Evolutionary conservation across 2,888 invertebrate species (phyloP).

Genomic region (Brenthis ino): DNA sequence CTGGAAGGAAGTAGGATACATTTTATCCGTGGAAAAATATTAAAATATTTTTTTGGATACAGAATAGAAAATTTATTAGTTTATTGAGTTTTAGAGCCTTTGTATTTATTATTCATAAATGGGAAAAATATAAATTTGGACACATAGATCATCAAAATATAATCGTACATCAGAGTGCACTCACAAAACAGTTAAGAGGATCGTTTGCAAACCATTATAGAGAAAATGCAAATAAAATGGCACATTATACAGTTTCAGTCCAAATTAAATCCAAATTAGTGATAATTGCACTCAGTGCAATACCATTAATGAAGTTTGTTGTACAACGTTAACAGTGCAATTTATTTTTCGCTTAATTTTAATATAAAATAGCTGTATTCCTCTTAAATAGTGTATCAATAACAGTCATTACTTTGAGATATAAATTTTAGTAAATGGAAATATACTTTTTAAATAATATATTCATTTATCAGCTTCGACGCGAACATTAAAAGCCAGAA

Average conservation of each 20-base stretch:
- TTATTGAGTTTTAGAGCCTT: no score
- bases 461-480: no score
- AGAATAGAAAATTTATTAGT: no score
- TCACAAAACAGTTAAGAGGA: slow-evolving; percentile 28
- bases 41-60: no score
- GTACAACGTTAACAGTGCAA: slow-evolving; percentile 20
- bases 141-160: slow-evolving; percentile 1
- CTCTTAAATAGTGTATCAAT: slow-evolving; percentile 6
- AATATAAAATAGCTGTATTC: slow-evolving; percentile 11
- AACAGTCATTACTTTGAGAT: not conserved
- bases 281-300: slow-evolving; percentile 34
- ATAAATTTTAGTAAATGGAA: no score
- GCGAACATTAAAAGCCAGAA: no score
- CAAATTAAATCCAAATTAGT: slow-evolving; percentile 38
- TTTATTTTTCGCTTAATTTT: slow-evolving; percentile 24
- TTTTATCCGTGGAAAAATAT: no score
- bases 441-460: not conserved
- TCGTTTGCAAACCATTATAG: slow-evolving; percentile 36
- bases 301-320: slow-evolving; percentile 33
- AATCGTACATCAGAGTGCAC: slow-evolving; percentile 20
- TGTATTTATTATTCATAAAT: no score
- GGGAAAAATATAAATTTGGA: no score
- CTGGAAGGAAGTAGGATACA: no score
- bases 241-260: slow-evolving; percentile 31
- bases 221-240: slow-evolving; percentile 35